Evolutionary conservation across 2,888 invertebrate genomes (phyloP), one percentile per base, ranked within the genome.

Genomic region (Heliothis peltigera): DNA sequence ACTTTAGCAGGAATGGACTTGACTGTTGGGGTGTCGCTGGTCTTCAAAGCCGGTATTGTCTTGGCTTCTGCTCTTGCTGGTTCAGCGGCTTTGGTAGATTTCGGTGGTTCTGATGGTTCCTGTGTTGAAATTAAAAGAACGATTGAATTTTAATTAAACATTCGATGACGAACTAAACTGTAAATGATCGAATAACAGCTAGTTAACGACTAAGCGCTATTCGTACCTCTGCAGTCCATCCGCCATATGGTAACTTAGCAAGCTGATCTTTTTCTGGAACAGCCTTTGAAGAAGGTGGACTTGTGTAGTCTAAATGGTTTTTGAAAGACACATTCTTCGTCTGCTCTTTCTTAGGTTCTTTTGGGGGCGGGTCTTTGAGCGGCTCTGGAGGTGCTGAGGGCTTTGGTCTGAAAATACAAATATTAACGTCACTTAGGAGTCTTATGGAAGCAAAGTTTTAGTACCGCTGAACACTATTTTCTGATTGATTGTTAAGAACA

Each of bases 291-390:
- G 91, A 78, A 0, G 94, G 93, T 21, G 91, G 91, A 57, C 93
- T 94, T 25, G 95, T 94, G 81, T 93, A 94, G 82, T 95, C 95
- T 64, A 95, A 80, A 64, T 95, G 95, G 67, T 95, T 95, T 77
- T 95, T 95, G 80, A 95, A 95, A 0, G 95, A 95, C 0, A 95
- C 95, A 49, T 95, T 95, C 79, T 95, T 95, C 0, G 95, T 95
- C 46, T 91, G 92, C 59, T 95, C 95, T 54, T 94, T 95, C 72
- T 91, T 93, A 0, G 91, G 89, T 66, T 94, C 94, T 66, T 89
- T 93, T 22, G 83, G 85, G 12, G 82, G 83, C 3, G 77, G 82
- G 32, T 94, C 94, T 77, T 94, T 94, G 1, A 89, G 79, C 5
- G 92, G 89, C 43, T 93, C 94, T 42, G 91, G 90, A 1, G 92